Conservation (phyloP, 1,140 invertebrate species). For the Eubasilissa regina region DNA sequence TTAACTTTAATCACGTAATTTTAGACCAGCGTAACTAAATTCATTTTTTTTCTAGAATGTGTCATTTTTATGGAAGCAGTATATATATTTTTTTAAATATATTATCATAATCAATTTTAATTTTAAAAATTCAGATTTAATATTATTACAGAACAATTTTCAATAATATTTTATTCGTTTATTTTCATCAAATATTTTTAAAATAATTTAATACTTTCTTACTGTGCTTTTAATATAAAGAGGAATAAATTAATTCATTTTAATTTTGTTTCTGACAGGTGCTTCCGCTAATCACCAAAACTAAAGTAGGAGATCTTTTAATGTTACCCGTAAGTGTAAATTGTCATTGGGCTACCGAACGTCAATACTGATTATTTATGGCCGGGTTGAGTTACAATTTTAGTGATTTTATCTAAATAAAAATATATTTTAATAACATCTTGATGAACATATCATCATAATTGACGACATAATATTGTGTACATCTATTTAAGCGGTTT, state of each 20-base stretch:
- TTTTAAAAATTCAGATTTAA: no score
- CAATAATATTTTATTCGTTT: background rate
- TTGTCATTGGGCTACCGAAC: background rate
- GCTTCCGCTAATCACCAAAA: conserved; percentile 2
- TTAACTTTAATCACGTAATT: no score
- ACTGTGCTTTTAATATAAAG: background rate
- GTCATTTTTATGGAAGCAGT: background rate
- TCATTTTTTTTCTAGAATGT: background rate
- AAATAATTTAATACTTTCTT: background rate
- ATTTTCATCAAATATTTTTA: background rate
- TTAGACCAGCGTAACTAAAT: background rate
- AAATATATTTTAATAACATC: background rate
- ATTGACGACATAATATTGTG: background rate
- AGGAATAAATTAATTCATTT: background rate
- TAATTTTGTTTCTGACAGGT: background rate
- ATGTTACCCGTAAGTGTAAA: background rate
- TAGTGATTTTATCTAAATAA: background rate
- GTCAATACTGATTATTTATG: background rate
- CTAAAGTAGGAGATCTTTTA: background rate
- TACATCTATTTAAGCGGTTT: background rate
- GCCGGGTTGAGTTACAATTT: background rate
- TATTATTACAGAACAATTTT: background rate
- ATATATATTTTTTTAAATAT: no score
- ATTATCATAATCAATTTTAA: no score
- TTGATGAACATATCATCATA: background rate